Percentiles rank a stretch among this genome's conserved stretches.
Conservation (phyloP, 2,113 vertebrate species). For the Ellobius talpinus region DNA sequence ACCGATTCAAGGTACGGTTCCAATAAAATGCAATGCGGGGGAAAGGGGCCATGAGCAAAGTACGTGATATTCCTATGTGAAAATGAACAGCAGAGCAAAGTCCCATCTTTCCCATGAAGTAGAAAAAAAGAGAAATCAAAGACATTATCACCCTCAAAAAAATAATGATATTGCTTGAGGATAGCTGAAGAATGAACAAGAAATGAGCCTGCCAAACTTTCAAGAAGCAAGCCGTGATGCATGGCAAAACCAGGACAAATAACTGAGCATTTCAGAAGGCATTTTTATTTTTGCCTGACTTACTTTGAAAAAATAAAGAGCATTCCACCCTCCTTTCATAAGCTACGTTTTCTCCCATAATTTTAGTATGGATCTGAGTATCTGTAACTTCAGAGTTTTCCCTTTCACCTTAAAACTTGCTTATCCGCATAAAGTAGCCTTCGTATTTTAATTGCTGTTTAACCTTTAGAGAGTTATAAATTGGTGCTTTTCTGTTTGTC, state of each 20-base stretch:
- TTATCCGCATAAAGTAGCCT: conserved; percentile 30
- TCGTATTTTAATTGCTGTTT: conserved; percentile 67
- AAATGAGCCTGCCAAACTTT: neutral
- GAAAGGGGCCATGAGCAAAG: neutral
- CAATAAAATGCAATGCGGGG: neutral
- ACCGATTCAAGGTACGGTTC: no score
- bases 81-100: neutral
- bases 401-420: conserved; percentile 41
- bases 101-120: neutral
- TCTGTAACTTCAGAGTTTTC: neutral
- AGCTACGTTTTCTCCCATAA: conserved; percentile 51
- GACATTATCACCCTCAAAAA: neutral
- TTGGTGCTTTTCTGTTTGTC: conserved; percentile 34
- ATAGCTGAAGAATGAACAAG: neutral
- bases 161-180: neutral
- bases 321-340: conserved; percentile 8
- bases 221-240: neutral
- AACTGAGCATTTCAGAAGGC: neutral
- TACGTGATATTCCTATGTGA: neutral
- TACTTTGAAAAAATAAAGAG: neutral
- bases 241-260: neutral
- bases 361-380: conserved; percentile 25
- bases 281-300: neutral
- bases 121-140: neutral
- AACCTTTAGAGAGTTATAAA: conserved; percentile 58